Conservation (phyloP, 2,797 vertebrate species). For the Nannoperca obscura region DNA sequence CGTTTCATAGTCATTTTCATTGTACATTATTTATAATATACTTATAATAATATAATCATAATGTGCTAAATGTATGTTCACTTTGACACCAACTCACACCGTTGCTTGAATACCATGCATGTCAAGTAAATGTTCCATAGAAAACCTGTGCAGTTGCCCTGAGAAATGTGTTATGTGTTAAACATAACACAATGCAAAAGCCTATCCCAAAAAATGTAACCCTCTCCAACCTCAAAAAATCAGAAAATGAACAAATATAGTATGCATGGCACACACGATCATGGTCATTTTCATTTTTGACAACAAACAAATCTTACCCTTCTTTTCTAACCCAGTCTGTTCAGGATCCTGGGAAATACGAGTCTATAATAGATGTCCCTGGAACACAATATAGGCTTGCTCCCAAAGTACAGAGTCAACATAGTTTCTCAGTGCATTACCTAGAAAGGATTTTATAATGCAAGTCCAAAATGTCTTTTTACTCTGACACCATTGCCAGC, state of each 20-base stretch:
- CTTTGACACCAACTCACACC: neutral
- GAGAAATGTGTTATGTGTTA: no score
- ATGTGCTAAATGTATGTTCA: neutral
- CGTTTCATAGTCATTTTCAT: neutral
- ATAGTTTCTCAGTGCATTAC: slow-evolving; percentile 9
- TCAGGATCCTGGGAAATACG: neutral
- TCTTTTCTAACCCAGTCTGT: neutral
- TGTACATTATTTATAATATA: neutral
- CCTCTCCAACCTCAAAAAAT: neutral
- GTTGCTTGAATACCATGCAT: neutral
- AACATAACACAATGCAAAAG: neutral
- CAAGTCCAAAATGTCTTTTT: slow-evolving; percentile 22
- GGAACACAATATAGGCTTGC: slow-evolving; percentile 1
- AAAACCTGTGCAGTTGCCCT: neutral
- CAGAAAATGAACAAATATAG: neutral
- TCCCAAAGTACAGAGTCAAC: neutral
- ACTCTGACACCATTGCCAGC: slow-evolving; percentile 36
- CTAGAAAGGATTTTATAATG: slow-evolving; percentile 7
- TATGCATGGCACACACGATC: no score
- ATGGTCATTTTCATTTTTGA: neutral
- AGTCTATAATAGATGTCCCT: neutral
- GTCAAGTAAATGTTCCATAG: neutral
- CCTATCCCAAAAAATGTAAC: neutral
- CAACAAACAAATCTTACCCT: neutral
- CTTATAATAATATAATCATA: neutral